Evolutionary conservation across 2,113 vertebrate genomes (phyloP).

Genomic region (Collichthys lucidus): DNA sequence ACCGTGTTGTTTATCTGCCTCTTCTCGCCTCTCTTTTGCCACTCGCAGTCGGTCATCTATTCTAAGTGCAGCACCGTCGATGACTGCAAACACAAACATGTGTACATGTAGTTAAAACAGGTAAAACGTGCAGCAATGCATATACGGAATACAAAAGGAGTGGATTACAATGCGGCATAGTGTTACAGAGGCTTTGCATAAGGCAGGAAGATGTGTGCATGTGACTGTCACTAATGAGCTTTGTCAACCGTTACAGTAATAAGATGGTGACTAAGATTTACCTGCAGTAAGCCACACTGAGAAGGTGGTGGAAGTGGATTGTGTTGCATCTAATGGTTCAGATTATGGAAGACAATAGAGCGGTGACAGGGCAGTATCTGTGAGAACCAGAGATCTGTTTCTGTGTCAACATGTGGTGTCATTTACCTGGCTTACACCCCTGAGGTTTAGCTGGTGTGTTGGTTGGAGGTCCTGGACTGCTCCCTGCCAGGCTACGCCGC

Average conservation of each 20-base stretch:
- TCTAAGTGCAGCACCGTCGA: slow-evolving; percentile 91
- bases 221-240: slow-evolving; percentile 70
- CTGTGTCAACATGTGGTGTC: slow-evolving; percentile 46
- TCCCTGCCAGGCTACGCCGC: slow-evolving; percentile 85
- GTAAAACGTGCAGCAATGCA: neutral
- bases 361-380: slow-evolving; percentile 23
- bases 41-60: slow-evolving; percentile 92
- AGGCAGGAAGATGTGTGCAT: slow-evolving; percentile 50
- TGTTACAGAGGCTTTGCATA: slow-evolving; percentile 50
- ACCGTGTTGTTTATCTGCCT: slow-evolving; percentile 91
- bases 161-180: slow-evolving; percentile 28
- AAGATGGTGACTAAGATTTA: slow-evolving; percentile 62
- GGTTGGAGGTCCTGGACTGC: slow-evolving; percentile 77
- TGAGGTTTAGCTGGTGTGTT: slow-evolving; percentile 82
- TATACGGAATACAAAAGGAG: slow-evolving; percentile 16
- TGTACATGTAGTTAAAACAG: slow-evolving; percentile 31
- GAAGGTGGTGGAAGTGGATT: slow-evolving; percentile 48
- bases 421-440: slow-evolving; percentile 87
- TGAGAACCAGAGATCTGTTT: slow-evolving; percentile 31
- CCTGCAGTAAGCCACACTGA: slow-evolving; percentile 50
- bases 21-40: slow-evolving; percentile 93
- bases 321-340: slow-evolving; percentile 53
- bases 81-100: slow-evolving; percentile 83
- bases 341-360: slow-evolving; percentile 35
- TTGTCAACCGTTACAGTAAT: slow-evolving; percentile 67